Percentiles rank a stretch among this genome's conserved stretches.
phyloP scores from a whole-genome alignment of 1,140 invertebrate species.

The Aphaenogaster rudis region DNA sequence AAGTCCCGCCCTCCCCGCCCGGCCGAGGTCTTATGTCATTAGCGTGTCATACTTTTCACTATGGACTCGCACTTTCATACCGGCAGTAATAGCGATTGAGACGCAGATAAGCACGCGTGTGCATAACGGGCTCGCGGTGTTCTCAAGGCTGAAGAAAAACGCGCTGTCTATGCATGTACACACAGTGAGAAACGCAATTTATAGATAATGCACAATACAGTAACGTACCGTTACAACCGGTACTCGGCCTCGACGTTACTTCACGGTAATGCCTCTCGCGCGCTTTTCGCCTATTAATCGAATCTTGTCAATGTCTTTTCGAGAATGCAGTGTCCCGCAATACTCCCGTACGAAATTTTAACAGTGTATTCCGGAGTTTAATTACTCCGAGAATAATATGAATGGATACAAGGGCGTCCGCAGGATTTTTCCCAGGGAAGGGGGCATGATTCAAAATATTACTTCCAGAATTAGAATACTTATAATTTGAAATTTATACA shows the following conservation, averaged over 20 bases:
- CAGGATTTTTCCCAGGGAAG: no score
- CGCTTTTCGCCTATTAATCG: conserved; percentile 58
- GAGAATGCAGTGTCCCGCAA: not conserved
- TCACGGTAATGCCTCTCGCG: conserved; percentile 40
- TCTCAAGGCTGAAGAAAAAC: conserved; percentile 64
- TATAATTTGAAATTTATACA: no score
- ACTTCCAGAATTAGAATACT: no score
- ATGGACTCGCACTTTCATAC: conserved; percentile 56
- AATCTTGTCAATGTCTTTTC: conserved; percentile 1
- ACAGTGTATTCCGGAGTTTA: not conserved
- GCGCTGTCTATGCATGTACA: conserved; percentile 45
- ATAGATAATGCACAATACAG: conserved; percentile 66
- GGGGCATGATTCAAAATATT: no score
- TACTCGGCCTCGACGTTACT: conserved; percentile 57
- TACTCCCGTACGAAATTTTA: not conserved
- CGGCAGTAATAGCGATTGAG: conserved; percentile 57
- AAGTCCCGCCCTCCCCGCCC: not conserved
- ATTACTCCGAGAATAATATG: not conserved
- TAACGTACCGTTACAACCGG: conserved; percentile 64
- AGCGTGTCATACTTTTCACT: conserved; percentile 59
- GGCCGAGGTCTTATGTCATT: conserved; percentile 46
- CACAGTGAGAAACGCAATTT: conserved; percentile 62
- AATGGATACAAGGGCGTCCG: no score
- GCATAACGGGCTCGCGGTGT: conserved; percentile 52
- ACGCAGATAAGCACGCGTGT: conserved; percentile 48